Evolutionary conservation across 2,888 invertebrate species (phyloP), one percentile per base, ranked within the genome.

Genomic region (Arge pagana): DNA sequence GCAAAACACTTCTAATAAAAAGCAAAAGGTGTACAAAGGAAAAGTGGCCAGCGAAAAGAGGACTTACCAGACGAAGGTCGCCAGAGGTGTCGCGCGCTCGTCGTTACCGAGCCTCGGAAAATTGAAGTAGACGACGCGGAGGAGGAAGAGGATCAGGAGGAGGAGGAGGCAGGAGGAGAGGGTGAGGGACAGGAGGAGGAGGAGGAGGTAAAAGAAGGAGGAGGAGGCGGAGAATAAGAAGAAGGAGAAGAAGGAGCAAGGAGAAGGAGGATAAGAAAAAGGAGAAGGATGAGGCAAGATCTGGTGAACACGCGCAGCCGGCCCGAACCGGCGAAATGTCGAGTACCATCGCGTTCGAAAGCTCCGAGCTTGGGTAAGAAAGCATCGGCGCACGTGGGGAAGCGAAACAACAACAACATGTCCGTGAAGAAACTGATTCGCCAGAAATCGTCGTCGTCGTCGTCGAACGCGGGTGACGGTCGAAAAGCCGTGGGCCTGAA

Each of bases 1-100:
- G 53, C 66, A 71, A 24, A 66, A 60, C 11, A 68, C 56, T 37
- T 65, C 61, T n/a, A 62, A 70, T 7, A 76, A 75, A 52, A 65
- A 74, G 1, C 68, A 73, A 19, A 76, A 74, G 48, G 60, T 71
- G 2, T 52, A 52, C 30, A 52, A 45, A 39, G 52, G 52, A 4
- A 48, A 39, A 18, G 24, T 48, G 10, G 10, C 3, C 6, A 23
- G 16, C 24, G n/a, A 21, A 3, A 33, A 35, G n/a, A n/a, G n/a
- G n/a, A n/a, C n/a, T n/a, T n/a, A n/a, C n/a, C n/a, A n/a, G n/a
- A n/a, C n/a, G n/a, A n/a, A n/a, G n/a, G n/a, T n/a, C n/a, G n/a
- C n/a, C n/a, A n/a, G n/a, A n/a, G n/a, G n/a, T n/a, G n/a, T n/a
- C n/a, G n/a, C n/a, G n/a, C n/a, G n/a, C n/a, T n/a, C n/a, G n/a